These are phyloP conservation scores for Aplidium turbinatum DNA, from an alignment of 23 tunicate genomes.

Conservation along the genomic window DNA sequence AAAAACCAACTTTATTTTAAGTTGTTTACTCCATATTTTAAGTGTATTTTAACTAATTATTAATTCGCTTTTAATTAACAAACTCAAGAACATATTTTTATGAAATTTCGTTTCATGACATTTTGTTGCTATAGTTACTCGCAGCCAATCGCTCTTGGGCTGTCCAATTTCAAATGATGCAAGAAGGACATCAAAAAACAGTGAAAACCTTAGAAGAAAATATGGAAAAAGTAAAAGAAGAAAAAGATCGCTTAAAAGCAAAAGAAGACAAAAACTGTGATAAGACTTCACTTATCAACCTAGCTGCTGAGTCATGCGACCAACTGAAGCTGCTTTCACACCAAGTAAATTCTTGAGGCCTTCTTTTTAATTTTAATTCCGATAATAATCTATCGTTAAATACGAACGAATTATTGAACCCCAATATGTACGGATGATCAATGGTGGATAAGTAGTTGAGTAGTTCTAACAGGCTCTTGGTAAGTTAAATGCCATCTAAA, in stretches of 20 bases:
- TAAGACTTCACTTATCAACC: neutral
- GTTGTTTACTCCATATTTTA: no score
- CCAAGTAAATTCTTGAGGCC: slow-evolving; percentile 13
- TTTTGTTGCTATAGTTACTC: slow-evolving; percentile 43
- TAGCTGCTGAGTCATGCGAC: slow-evolving; percentile 29
- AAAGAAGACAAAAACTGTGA: neutral
- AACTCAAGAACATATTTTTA: no score
- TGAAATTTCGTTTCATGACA: no score
- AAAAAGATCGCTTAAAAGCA: neutral
- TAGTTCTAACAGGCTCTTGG: no score
- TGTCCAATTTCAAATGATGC: slow-evolving; percentile 45
- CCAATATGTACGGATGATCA: no score
- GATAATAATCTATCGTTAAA: no score
- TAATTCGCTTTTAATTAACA: no score
- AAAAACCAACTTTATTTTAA: no score
- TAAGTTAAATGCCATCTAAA: no score
- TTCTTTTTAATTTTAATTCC: neutral
- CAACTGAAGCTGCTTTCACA: slow-evolving; percentile 42
- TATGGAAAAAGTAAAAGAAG: neutral
- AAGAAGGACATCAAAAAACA: slow-evolving; percentile 30
- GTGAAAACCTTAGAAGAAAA: slow-evolving; percentile 25
- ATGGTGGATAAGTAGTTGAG: no score
- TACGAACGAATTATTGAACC: no score
- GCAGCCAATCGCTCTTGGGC: slow-evolving; percentile 78
- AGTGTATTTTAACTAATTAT: no score